Conservation (phyloP, 2,113 vertebrate species). For the Scytalopus superciliaris region DNA sequence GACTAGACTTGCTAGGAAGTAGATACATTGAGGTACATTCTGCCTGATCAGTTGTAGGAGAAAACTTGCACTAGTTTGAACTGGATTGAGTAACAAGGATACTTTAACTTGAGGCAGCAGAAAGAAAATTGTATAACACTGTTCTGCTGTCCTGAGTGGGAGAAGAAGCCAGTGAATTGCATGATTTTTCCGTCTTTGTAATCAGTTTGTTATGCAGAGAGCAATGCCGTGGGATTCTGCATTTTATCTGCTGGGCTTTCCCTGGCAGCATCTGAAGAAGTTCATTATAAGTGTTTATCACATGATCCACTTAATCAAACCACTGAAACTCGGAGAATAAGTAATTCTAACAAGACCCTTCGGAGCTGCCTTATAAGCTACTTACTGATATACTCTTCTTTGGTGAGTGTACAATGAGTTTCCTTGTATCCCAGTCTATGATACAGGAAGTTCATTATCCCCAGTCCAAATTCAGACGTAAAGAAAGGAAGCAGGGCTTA, state of each 20-base stretch:
- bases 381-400: conserved; percentile 72
- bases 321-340: conserved; percentile 71
- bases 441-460: conserved; percentile 79
- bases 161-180: conserved; percentile 42
- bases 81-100: conserved; percentile 1
- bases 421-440: conserved; percentile 66
- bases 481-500: conserved; percentile 69
- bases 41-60: not conserved
- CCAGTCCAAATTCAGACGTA: conserved; percentile 51
- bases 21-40: not conserved
- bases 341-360: conserved; percentile 72
- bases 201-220: conserved; percentile 62
- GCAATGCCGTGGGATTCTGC: conserved; percentile 37
- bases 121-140: conserved; percentile 46
- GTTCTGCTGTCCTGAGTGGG: conserved; percentile 35
- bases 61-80: conserved; percentile 8
- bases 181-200: conserved; percentile 37
- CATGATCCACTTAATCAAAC: conserved; percentile 75
- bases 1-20: not conserved
- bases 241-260: conserved; percentile 68
- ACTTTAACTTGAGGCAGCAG: conserved; percentile 18
- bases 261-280: conserved; percentile 76
- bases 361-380: conserved; percentile 69
- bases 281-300: conserved; percentile 73
- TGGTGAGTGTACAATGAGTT: conserved; percentile 69